phyloP scores from a whole-genome alignment of 1,140 invertebrate species.

The Sitophilus oryzae region DNA sequence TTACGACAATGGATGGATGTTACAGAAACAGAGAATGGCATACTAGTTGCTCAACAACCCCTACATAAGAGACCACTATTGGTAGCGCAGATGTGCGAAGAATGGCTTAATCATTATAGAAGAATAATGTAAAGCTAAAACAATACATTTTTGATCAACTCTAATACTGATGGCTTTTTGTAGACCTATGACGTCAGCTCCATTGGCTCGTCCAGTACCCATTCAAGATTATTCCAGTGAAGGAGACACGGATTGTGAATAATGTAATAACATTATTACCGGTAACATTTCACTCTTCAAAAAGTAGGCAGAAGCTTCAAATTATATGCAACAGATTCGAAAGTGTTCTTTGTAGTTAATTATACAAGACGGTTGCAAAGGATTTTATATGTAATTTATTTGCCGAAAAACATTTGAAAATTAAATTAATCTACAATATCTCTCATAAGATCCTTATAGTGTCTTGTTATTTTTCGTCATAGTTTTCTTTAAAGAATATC shows the following conservation, averaged over 20 bases:
- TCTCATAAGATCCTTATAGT: too few relatives aligned
- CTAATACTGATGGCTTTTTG: too few relatives aligned
- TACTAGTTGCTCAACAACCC: constrained; percentile 76
- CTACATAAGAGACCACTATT: constrained; percentile 78
- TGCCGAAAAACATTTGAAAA: too few relatives aligned
- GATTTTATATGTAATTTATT: too few relatives aligned
- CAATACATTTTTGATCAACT: too few relatives aligned
- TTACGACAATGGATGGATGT: constrained; percentile 88
- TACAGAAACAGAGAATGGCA: constrained; percentile 75
- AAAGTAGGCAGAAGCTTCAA: constrained; percentile 5
- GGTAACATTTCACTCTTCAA: neutral
- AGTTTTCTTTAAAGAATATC: too few relatives aligned
- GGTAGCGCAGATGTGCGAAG: constrained; percentile 93
- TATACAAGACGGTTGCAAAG: too few relatives aligned
- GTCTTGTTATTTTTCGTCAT: too few relatives aligned
- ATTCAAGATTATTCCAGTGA: constrained; percentile 79
- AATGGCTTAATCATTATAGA: constrained; percentile 94
- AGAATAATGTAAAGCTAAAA: constrained; percentile 78
- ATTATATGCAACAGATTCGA: neutral
- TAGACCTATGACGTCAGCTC: constrained; percentile 75
- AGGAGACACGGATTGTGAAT: constrained; percentile 84
- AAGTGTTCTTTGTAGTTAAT: neutral
- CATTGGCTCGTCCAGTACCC: constrained; percentile 61
- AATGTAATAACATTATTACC: too few relatives aligned
- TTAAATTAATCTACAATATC: too few relatives aligned